Evolutionary conservation across 2,113 vertebrate species (phyloP).

Genomic region (Oryzias curvinotus): DNA sequence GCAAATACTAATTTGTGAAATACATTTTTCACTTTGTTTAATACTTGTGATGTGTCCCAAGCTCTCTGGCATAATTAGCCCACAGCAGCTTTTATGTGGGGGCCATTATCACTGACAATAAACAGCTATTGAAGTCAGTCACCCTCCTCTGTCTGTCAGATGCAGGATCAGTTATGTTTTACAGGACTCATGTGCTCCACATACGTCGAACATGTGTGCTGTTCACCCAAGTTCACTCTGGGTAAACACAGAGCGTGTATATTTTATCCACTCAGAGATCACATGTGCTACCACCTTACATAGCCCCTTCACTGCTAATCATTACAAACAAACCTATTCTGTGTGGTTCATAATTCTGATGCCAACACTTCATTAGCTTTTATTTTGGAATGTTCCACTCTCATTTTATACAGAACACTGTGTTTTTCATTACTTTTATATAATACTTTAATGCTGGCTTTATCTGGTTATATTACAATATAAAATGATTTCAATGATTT

Average conservation of each 20-base stretch:
- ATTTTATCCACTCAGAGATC: conserved; percentile 8
- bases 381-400: not conserved
- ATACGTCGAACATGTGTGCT: conserved; percentile 71
- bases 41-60: conserved; percentile 36
- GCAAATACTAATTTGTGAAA: too few relatives aligned
- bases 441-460: not conserved
- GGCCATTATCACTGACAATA: conserved; percentile 78
- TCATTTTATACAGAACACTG: not conserved
- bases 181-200: conserved; percentile 71
- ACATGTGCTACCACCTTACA: not conserved
- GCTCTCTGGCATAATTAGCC: conserved; percentile 67
- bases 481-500: too few relatives aligned
- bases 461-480: not conserved
- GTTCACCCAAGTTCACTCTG: conserved; percentile 6
- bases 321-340: not conserved
- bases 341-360: not conserved
- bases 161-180: conserved; percentile 62
- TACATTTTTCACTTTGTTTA: conserved; percentile 18
- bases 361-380: not conserved
- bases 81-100: conserved; percentile 72
- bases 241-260: conserved; percentile 13
- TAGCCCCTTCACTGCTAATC: not conserved
- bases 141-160: conserved; percentile 54
- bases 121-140: conserved; percentile 69
- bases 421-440: not conserved